Evolutionary conservation across 2,113 vertebrate species (phyloP).

Genomic region (Myiozetetes cayanensis): DNA sequence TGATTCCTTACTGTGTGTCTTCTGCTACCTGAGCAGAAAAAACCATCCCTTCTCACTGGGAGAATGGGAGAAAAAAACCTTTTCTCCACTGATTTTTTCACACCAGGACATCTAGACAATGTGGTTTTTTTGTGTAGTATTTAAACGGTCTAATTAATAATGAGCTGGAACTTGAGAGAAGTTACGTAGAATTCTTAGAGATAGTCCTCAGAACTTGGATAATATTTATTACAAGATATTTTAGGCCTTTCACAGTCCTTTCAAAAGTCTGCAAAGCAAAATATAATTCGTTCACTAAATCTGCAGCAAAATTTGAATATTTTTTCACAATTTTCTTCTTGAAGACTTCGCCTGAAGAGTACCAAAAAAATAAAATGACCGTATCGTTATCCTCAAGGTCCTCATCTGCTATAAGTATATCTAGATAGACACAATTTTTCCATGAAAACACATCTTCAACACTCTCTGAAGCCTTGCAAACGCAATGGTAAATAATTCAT

Average conservation of each 20-base stretch:
- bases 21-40: background rate
- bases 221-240: background rate
- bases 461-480: background rate
- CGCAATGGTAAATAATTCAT: background rate
- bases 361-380: background rate
- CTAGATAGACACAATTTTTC: background rate
- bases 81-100: background rate
- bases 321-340: background rate
- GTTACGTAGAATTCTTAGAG: background rate
- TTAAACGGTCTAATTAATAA: background rate
- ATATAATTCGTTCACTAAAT: background rate
- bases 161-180: background rate
- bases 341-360: background rate
- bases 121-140: background rate
- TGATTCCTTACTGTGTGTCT: background rate
- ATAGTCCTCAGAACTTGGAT: background rate
- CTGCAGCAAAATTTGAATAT: background rate
- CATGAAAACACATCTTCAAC: background rate
- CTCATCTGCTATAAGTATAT: background rate
- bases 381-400: background rate
- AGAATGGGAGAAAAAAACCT: background rate
- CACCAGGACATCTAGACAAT: background rate
- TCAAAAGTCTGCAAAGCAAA: background rate
- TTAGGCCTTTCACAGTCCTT: background rate
- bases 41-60: rapidly evolving